Percentiles rank a stretch among this genome's conserved stretches.
Evolutionary conservation across 2,797 vertebrate genomes (phyloP).

Genomic region (Tiaroga cobitis): DNA sequence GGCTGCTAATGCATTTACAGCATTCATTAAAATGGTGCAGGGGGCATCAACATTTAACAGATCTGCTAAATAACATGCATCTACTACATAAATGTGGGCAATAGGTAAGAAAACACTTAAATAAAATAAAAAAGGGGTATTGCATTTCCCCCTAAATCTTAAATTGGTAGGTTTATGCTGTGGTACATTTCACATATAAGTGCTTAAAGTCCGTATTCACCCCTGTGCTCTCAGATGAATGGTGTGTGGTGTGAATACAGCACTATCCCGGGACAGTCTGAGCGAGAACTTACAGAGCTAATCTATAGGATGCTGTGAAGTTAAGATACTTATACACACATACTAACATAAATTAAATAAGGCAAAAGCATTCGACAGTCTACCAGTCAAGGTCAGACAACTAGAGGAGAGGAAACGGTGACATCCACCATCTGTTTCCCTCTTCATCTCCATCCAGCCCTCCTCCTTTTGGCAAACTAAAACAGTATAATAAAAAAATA

Average conservation of each 20-base stretch:
- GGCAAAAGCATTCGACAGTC: slow-evolving; percentile 31
- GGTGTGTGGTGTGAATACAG: neutral
- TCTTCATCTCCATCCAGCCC: slow-evolving; percentile 28
- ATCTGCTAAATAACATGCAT: slow-evolving; percentile 14
- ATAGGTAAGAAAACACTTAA: slow-evolving; percentile 15
- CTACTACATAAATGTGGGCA: slow-evolving; percentile 11
- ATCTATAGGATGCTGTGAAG: slow-evolving; percentile 20
- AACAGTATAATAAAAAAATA: neutral
- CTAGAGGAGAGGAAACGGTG: slow-evolving; percentile 32
- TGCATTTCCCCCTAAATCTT: slow-evolving; percentile 23
- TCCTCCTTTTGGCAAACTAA: slow-evolving; percentile 36
- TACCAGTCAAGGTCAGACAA: slow-evolving; percentile 29
- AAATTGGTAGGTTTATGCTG: neutral
- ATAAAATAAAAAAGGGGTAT: slow-evolving; percentile 12
- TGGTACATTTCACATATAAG: slow-evolving; percentile 17
- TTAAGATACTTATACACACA: slow-evolving; percentile 1
- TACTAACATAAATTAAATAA: slow-evolving; percentile 14
- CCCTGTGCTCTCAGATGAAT: slow-evolving; percentile 34
- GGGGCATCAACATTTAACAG: slow-evolving; percentile 27
- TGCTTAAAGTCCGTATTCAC: slow-evolving; percentile 22
- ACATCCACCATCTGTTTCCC: slow-evolving; percentile 42
- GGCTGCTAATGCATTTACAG: neutral
- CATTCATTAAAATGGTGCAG: slow-evolving; percentile 12
- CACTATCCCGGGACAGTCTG: neutral
- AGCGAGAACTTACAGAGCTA: neutral